These are phyloP conservation scores for Cygnus atratus DNA, from an alignment of 2,113 vertebrate genomes.

Conservation along the genomic window DNA sequence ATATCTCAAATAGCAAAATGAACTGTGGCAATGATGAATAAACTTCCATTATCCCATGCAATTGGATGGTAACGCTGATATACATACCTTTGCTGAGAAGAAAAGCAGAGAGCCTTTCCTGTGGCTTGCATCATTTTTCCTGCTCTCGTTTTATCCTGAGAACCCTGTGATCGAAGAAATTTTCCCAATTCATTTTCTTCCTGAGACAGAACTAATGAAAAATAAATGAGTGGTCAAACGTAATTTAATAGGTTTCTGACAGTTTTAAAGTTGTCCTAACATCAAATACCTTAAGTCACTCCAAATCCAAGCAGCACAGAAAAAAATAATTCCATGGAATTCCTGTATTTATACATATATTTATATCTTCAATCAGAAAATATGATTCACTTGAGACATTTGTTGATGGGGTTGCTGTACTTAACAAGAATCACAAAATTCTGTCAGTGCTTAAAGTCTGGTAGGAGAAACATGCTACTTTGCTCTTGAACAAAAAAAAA, in stretches of 20 bases:
- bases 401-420: neutral
- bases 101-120: slow-evolving; percentile 96
- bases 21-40: neutral
- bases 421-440: slow-evolving; percentile 61
- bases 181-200: slow-evolving; percentile 97
- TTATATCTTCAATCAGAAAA: neutral
- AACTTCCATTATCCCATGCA: neutral
- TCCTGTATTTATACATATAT: neutral
- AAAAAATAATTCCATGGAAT: slow-evolving; percentile 2
- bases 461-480: slow-evolving; percentile 20
- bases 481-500: slow-evolving; percentile 9
- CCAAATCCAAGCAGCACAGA: neutral
- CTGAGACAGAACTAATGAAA: slow-evolving; percentile 88
- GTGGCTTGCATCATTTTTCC: slow-evolving; percentile 99
- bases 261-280: neutral
- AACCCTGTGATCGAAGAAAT: slow-evolving; percentile 94
- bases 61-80: neutral
- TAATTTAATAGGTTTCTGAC: neutral
- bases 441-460: slow-evolving; percentile 20
- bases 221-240: slow-evolving; percentile 53
- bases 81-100: slow-evolving; percentile 95
- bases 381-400: slow-evolving; percentile 32
- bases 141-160: slow-evolving; percentile 93
- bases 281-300: neutral
- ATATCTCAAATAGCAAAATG: neutral